phyloP scores from a whole-genome alignment of 2,113 vertebrate species.

The Notothenia coriiceps region DNA sequence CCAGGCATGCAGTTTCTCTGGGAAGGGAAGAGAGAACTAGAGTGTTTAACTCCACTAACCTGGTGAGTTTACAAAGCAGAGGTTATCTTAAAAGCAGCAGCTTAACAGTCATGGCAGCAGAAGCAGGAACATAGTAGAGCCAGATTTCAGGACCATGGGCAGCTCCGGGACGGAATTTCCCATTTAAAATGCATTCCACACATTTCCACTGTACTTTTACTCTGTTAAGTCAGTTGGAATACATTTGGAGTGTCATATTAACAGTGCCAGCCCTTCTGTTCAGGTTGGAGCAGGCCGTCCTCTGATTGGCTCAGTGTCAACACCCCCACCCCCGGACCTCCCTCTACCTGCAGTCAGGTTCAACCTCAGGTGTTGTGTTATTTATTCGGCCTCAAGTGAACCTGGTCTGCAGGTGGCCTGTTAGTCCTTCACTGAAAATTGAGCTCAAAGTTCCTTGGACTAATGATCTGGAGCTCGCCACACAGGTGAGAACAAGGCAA shows the following conservation, averaged over 20 bases:
- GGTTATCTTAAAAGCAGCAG: not conserved
- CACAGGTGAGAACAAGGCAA: too few relatives aligned
- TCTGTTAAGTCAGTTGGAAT: not conserved
- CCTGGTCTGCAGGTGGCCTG: not conserved
- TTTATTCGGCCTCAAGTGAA: not conserved
- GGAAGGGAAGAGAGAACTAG: not conserved
- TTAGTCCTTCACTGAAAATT: not conserved
- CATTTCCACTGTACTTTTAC: not conserved
- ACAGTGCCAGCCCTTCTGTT: not conserved
- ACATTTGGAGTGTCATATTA: slow-evolving; percentile 5
- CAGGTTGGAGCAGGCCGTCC: too few relatives aligned
- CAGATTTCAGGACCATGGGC: too few relatives aligned
- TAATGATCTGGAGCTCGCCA: too few relatives aligned
- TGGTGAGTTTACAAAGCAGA: not conserved
- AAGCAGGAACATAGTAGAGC: not conserved
- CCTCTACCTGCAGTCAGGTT: slow-evolving; percentile 25
- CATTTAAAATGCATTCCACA: not conserved
- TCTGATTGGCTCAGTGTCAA: slow-evolving; percentile 12
- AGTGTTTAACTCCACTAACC: not conserved
- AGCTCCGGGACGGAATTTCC: not conserved
- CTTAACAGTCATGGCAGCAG: not conserved
- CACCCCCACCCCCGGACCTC: not conserved
- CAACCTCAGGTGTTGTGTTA: slow-evolving; percentile 7
- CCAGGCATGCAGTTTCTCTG: slow-evolving; percentile 30
- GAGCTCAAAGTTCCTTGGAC: not conserved